Conservation (phyloP, 1,140 invertebrate genomes). For the Heterodera carotae region DNA sequence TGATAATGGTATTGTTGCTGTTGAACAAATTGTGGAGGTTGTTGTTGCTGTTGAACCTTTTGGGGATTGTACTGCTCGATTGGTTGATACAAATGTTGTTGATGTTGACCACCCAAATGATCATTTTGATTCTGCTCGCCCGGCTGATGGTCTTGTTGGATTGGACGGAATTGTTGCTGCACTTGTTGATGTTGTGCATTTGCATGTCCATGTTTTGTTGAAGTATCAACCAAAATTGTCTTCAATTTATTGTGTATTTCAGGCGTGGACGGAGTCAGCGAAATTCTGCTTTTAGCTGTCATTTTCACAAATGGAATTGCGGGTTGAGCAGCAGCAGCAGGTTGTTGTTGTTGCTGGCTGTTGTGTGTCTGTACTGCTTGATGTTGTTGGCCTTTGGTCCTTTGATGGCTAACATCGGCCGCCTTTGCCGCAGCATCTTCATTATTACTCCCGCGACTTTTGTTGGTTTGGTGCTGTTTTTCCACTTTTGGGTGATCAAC, state of each 20-base stretch:
- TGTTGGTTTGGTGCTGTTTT: not conserved
- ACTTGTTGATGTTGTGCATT: not conserved
- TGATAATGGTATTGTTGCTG: not conserved
- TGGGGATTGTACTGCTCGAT: no score
- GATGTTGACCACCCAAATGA: no score
- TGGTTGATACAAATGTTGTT: not conserved
- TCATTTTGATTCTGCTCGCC: no score
- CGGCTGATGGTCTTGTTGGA: no score
- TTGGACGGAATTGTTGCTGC: not conserved
- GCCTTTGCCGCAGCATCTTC: no score
- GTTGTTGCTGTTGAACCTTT: not conserved
- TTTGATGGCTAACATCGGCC: not conserved
- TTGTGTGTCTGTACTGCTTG: not conserved
- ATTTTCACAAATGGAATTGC: not conserved
- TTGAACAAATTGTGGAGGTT: not conserved
- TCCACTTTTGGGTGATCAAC: not conserved
- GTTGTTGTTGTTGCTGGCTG: slow-evolving; percentile 12
- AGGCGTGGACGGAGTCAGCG: not conserved
- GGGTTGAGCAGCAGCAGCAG: not conserved
- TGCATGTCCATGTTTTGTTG: not conserved
- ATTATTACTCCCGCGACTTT: not conserved
- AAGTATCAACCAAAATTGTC: not conserved
- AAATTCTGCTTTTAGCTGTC: not conserved
- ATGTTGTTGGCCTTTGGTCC: not conserved
- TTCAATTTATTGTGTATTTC: not conserved